These are phyloP conservation scores for Dolichotis patagonum DNA, from an alignment of 2,113 vertebrate species.

Conservation along the genomic window DNA sequence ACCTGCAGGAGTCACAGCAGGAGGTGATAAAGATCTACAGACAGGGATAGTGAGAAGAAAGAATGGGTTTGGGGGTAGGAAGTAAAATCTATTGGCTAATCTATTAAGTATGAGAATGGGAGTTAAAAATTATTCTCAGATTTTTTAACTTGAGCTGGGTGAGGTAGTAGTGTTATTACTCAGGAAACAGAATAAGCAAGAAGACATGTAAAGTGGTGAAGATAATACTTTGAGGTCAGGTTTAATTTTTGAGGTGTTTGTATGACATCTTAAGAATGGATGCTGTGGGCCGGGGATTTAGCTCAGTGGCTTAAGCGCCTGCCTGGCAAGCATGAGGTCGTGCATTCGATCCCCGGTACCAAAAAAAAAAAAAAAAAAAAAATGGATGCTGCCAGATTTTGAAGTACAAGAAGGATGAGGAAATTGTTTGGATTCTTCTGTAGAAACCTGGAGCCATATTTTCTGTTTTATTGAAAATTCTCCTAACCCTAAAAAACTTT, in stretches of 20 bases:
- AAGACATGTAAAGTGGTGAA: background rate
- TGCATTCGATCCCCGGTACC: too few species aligned
- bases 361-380: too few species aligned
- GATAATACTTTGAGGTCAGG: background rate
- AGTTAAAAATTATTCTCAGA: conserved; percentile 24
- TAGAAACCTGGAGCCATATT: background rate
- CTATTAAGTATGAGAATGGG: background rate
- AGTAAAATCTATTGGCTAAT: background rate
- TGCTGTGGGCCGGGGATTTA: too few species aligned
- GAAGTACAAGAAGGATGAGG: background rate
- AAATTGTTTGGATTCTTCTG: background rate
- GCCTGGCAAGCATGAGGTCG: too few species aligned
- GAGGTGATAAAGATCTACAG: background rate
- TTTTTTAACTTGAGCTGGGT: background rate
- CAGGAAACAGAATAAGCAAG: background rate
- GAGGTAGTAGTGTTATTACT: background rate
- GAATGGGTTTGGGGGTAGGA: background rate
- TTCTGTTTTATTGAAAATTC: background rate
- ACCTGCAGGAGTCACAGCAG: background rate
- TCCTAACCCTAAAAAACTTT: background rate
- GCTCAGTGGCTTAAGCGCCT: too few species aligned
- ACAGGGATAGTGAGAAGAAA: background rate
- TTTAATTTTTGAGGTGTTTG: conserved; percentile 5
- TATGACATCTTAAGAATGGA: background rate
- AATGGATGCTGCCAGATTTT: background rate